Percentiles rank a stretch among this genome's conserved stretches.
These are phyloP conservation scores for Diplosoma virens DNA, from an alignment of 23 tunicate genomes.

Conservation along the genomic window DNA sequence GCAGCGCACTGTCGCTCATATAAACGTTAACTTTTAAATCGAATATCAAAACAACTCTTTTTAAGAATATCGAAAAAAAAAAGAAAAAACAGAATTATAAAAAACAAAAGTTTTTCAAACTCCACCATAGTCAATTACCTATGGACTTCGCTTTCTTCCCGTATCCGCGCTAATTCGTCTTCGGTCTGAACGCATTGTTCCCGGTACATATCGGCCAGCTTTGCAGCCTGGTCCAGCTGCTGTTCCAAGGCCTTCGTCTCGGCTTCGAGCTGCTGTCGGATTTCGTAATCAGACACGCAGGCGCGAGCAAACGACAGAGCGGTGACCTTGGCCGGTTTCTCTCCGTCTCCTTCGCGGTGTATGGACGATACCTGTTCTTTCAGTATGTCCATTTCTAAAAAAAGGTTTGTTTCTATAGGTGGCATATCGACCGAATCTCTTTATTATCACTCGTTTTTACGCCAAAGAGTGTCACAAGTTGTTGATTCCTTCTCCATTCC, in stretches of 20 bases:
- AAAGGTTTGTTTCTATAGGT: not conserved
- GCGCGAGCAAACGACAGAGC: conserved; percentile 32
- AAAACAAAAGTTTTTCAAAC: too few species aligned
- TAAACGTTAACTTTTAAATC: too few species aligned
- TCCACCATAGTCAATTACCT: conserved; percentile 38
- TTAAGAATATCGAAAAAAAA: too few species aligned
- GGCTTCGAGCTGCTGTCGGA: conserved; percentile 67
- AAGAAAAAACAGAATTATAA: too few species aligned
- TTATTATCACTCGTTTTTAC: too few species aligned
- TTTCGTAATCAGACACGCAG: conserved; percentile 71
- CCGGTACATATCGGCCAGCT: conserved; percentile 93
- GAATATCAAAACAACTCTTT: too few species aligned
- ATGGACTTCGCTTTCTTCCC: conserved; percentile 87
- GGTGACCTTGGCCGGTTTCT: conserved; percentile 4
- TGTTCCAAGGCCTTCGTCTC: conserved; percentile 56
- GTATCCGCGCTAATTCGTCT: conserved; percentile 73
- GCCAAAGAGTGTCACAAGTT: too few species aligned
- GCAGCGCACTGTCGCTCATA: too few species aligned
- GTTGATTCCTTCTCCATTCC: too few species aligned
- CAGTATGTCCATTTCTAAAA: conserved; percentile 53
- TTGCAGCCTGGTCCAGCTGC: conserved; percentile 85
- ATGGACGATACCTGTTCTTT: conserved; percentile 37
- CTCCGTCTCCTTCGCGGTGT: conserved; percentile 2
- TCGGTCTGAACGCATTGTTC: conserved; percentile 96
- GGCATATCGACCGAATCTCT: too few species aligned